Evolutionary conservation across 2,888 invertebrate genomes (phyloP).

Genomic region (Ctena decussata): DNA sequence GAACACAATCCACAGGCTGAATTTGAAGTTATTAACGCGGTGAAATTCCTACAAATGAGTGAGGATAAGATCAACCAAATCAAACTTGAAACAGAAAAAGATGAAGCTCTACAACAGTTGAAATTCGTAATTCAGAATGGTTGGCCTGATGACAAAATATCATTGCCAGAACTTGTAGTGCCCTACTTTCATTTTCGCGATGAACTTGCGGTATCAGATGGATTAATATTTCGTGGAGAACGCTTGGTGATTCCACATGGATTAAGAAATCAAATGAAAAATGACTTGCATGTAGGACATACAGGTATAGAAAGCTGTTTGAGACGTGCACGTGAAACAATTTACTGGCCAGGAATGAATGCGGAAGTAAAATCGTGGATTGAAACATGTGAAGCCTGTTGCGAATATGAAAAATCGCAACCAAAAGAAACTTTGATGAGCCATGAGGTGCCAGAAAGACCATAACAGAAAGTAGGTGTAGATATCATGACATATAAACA

Average conservation of each 20-base stretch:
- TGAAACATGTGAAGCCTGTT: background rate
- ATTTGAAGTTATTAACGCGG: background rate
- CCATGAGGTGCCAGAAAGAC: constrained; percentile 22
- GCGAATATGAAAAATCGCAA: background rate
- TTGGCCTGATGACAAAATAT: constrained; percentile 32
- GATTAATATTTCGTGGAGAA: background rate
- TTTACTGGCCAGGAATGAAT: constrained; percentile 1
- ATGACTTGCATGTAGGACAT: background rate
- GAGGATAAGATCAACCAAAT: background rate
- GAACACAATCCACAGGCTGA: background rate
- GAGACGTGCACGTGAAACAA: background rate
- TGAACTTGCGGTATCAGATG: background rate
- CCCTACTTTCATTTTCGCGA: background rate
- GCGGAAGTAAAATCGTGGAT: background rate
- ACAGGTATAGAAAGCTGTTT: background rate
- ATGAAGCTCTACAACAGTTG: constrained; percentile 19
- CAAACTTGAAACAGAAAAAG: constrained; percentile 5
- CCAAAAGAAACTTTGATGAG: constrained; percentile 7
- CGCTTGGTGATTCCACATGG: background rate
- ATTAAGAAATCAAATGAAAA: background rate
- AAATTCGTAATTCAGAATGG: constrained; percentile 27
- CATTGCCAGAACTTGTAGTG: background rate
- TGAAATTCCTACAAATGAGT: background rate
- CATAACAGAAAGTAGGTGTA: constrained; percentile 20
- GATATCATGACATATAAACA: constrained; percentile 10